A percentile compares a stretch with the other conserved stretches of the same genome.
Conservation (phyloP, 1,140 invertebrate species). For the Diprion similis region DNA sequence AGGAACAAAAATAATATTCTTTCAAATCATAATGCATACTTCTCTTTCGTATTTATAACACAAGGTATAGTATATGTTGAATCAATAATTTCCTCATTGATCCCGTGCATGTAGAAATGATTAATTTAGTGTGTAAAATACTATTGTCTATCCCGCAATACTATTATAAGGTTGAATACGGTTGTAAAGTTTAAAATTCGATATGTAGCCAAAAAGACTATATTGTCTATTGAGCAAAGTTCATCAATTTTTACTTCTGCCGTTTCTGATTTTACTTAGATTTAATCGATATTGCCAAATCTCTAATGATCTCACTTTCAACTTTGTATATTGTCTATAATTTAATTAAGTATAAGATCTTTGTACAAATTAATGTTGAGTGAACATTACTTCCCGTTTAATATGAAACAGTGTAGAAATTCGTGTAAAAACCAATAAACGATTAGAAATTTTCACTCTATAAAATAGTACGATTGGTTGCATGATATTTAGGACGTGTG, state of each 20-base stretch:
- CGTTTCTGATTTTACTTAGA: no score
- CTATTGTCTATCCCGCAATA: not conserved
- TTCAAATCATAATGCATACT: not conserved
- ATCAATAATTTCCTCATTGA: not conserved
- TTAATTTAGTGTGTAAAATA: not conserved
- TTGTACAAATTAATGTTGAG: not conserved
- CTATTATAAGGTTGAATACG: not conserved
- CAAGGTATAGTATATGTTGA: not conserved
- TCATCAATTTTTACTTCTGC: no score
- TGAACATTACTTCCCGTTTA: not conserved
- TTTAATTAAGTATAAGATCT: not conserved
- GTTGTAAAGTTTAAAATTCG: constrained; percentile 3
- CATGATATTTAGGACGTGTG: no score
- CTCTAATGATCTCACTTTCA: no score
- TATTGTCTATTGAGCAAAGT: not conserved
- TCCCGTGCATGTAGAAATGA: not conserved
- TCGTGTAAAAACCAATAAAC: constrained; percentile 5
- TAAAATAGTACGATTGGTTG: not conserved
- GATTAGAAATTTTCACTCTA: not conserved
- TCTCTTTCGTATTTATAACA: not conserved
- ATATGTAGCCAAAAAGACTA: not conserved
- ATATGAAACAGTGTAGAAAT: not conserved
- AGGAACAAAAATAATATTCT: constrained; percentile 1
- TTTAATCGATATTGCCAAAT: no score
- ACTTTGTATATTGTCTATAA: no score